Percentiles rank a stretch among this genome's conserved stretches.
phyloP scores from a whole-genome alignment of 1,140 invertebrate species.

The Phthorimaea operculella region DNA sequence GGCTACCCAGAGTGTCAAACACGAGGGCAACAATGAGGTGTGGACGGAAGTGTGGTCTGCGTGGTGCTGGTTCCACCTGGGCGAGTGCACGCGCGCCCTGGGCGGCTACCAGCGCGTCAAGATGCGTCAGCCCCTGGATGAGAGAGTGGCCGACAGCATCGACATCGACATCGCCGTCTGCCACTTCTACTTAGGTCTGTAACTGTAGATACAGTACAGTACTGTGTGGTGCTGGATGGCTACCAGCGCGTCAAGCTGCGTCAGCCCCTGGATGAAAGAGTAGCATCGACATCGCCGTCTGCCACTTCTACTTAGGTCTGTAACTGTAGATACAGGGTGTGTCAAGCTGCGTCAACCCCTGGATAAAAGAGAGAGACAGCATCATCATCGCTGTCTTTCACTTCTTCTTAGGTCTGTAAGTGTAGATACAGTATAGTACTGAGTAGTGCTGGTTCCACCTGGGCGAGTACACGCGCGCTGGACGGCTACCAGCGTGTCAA shows the following conservation, averaged over 20 bases:
- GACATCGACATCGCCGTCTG: slow-evolving; percentile 90
- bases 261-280: too few species aligned
- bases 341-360: too few species aligned
- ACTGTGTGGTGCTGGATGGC: too few species aligned
- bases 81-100: slow-evolving; percentile 91
- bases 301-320: slow-evolving; percentile 94
- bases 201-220: too few species aligned
- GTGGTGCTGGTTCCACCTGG: slow-evolving; percentile 95
- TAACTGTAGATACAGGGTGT: neutral
- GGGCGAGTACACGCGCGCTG: slow-evolving; percentile 91
- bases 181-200: slow-evolving; percentile 91
- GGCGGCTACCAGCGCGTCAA: slow-evolving; percentile 50
- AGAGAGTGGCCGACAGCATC: slow-evolving; percentile 65
- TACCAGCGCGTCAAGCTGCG: too few species aligned
- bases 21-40: slow-evolving; percentile 45
- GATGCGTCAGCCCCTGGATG: slow-evolving; percentile 43
- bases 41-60: slow-evolving; percentile 88
- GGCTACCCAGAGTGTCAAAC: too few species aligned
- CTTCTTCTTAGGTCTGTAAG: slow-evolving; percentile 86
- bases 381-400: too few species aligned
- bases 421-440: slow-evolving; percentile 82
- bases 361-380: too few species aligned
- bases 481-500: slow-evolving; percentile 51
- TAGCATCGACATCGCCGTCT: too few species aligned
- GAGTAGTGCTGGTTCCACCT: slow-evolving; percentile 96